Conservation (phyloP, 1,140 invertebrate species). For the Nymphalis io region DNA sequence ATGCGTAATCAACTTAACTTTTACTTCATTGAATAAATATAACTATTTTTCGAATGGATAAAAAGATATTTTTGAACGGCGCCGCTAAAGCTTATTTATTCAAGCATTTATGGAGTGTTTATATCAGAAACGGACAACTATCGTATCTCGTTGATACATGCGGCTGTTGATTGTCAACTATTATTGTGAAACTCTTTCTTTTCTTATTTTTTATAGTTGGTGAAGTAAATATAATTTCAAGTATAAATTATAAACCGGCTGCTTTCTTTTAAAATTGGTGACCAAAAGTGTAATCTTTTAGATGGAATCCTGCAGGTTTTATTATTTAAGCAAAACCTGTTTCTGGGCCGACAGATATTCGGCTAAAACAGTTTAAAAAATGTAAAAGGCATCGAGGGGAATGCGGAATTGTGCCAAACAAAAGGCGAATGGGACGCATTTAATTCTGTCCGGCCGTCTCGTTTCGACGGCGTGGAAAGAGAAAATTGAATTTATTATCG, state of each 20-base stretch:
- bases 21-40: too few relatives aligned
- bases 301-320: slow-evolving; percentile 26
- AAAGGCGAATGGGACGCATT: slow-evolving; percentile 72
- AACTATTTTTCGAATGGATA: too few relatives aligned
- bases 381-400: slow-evolving; percentile 47
- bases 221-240: background rate
- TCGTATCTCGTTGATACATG: slow-evolving; percentile 31
- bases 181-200: slow-evolving; percentile 24
- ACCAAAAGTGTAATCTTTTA: slow-evolving; percentile 21
- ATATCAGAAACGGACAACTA: slow-evolving; percentile 29
- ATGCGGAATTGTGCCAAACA: slow-evolving; percentile 66
- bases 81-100: slow-evolving; percentile 12
- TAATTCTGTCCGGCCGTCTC: slow-evolving; percentile 73
- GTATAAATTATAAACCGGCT: background rate
- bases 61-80: background rate
- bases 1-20: too few relatives aligned
- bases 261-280: background rate
- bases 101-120: slow-evolving; percentile 34
- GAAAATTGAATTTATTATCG: slow-evolving; percentile 80
- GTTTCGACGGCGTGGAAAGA: slow-evolving; percentile 59
- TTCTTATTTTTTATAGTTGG: background rate
- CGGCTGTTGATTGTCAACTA: slow-evolving; percentile 27
- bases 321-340: slow-evolving; percentile 33
- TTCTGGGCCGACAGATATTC: slow-evolving; percentile 29
- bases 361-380: slow-evolving; percentile 45